phyloP scores from a whole-genome alignment of 2,797 vertebrate species.

The Pangasius macronema region DNA sequence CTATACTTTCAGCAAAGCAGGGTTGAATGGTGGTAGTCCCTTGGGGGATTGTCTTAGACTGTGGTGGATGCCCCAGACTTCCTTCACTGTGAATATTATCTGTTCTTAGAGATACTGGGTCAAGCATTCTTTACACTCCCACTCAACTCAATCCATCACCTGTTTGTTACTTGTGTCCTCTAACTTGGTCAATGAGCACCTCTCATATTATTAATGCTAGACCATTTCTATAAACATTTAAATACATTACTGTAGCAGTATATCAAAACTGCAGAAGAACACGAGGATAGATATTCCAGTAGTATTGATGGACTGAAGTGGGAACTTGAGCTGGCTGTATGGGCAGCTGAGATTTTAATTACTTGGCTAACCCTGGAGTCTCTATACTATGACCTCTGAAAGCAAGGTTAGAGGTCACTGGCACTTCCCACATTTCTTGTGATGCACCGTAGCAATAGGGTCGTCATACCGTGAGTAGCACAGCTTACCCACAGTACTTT shows the following conservation, averaged over 20 bases:
- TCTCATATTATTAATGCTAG: not conserved
- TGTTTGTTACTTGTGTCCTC: not conserved
- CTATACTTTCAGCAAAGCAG: not conserved
- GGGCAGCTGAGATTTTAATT: constrained; percentile 57
- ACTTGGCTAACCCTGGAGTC: constrained; percentile 61
- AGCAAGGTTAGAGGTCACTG: constrained; percentile 62
- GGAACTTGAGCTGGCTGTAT: constrained; percentile 44
- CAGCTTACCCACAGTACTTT: constrained; percentile 23
- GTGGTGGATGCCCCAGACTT: not conserved
- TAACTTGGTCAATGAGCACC: not conserved
- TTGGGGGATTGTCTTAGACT: not conserved
- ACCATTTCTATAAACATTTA: not conserved
- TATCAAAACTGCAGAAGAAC: not conserved
- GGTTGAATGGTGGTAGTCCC: not conserved
- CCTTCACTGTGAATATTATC: not conserved
- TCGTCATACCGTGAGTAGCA: constrained; percentile 31
- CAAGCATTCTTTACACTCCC: not conserved
- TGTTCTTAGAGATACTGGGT: not conserved
- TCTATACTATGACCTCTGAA: constrained; percentile 48
- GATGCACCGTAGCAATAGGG: constrained; percentile 18
- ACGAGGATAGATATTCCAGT: not conserved
- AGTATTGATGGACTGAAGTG: constrained; percentile 39
- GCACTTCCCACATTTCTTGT: constrained; percentile 45
- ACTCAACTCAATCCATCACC: not conserved
- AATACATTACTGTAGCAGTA: not conserved